Conservation (phyloP, 2,113 vertebrate genomes). For the Tragelaphus imberbis region DNA sequence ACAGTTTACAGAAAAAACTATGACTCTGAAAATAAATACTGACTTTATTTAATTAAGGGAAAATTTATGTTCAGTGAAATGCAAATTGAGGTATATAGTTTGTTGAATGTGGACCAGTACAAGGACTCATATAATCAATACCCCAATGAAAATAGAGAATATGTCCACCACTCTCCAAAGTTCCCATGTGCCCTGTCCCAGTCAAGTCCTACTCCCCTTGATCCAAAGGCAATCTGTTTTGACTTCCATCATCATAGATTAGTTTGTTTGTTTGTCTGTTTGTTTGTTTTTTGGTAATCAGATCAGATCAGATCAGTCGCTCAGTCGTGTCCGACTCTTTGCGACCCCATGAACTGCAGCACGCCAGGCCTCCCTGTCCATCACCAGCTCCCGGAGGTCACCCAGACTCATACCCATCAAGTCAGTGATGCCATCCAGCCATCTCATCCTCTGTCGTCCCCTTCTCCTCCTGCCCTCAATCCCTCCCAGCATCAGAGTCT, state of each 20-base stretch:
- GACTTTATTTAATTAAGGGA: neutral
- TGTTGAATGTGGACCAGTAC: neutral
- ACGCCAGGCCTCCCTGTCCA: too few relatives aligned
- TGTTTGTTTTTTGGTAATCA: too few relatives aligned
- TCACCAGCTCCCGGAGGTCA: too few relatives aligned
- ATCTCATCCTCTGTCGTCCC: too few relatives aligned
- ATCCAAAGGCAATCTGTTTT: neutral
- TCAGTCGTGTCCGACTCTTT: too few relatives aligned
- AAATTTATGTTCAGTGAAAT: neutral
- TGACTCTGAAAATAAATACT: neutral
- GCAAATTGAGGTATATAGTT: neutral
- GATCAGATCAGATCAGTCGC: too few relatives aligned
- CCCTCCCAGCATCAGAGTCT: too few relatives aligned
- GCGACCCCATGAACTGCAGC: too few relatives aligned
- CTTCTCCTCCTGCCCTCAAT: too few relatives aligned
- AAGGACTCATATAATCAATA: neutral
- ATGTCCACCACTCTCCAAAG: neutral
- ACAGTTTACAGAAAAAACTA: neutral
- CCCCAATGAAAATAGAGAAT: neutral
- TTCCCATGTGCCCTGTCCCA: neutral
- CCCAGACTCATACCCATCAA: too few relatives aligned
- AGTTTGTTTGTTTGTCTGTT: too few relatives aligned
- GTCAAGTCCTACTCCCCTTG: neutral
- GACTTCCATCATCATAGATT: neutral
- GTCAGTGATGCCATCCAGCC: too few relatives aligned